Conservation (phyloP, 2,888 invertebrate genomes). For the Orthosia cruda region DNA sequence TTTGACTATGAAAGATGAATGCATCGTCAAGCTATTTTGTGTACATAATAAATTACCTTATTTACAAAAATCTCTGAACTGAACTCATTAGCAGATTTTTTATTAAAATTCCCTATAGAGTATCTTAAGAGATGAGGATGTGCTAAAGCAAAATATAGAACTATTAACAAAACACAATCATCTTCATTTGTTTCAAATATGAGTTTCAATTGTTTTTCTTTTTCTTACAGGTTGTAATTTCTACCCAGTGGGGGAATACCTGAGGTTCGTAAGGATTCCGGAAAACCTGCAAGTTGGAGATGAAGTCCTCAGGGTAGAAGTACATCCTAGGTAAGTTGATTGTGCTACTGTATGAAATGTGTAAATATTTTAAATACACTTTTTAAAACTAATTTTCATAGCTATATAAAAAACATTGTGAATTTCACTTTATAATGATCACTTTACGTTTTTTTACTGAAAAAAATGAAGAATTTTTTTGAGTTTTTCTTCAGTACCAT, state of each 20-base stretch:
- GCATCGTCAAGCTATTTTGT: neutral
- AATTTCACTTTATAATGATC: too few relatives aligned
- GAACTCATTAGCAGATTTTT: too few relatives aligned
- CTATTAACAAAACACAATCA: neutral
- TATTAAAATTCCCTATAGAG: too few relatives aligned
- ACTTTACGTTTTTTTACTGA: too few relatives aligned
- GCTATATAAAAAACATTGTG: too few relatives aligned
- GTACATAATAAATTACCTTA: too few relatives aligned
- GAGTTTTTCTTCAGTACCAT: neutral
- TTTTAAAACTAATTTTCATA: too few relatives aligned
- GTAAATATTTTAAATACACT: neutral
- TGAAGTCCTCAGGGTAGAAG: slow-evolving; percentile 95
- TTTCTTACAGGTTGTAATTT: slow-evolving; percentile 95
- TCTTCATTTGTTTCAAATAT: neutral
- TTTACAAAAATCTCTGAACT: too few relatives aligned
- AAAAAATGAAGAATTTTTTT: neutral
- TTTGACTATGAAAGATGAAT: neutral
- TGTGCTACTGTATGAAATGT: neutral
- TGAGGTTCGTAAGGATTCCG: slow-evolving; percentile 96
- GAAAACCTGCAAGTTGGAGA: slow-evolving; percentile 95
- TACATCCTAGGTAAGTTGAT: slow-evolving; percentile 93
- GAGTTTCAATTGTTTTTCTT: neutral
- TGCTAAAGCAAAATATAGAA: neutral
- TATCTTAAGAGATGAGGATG: too few relatives aligned
- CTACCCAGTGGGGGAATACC: slow-evolving; percentile 96